Conservation (phyloP, 2,888 invertebrate genomes). For the Drosophila dives region DNA sequence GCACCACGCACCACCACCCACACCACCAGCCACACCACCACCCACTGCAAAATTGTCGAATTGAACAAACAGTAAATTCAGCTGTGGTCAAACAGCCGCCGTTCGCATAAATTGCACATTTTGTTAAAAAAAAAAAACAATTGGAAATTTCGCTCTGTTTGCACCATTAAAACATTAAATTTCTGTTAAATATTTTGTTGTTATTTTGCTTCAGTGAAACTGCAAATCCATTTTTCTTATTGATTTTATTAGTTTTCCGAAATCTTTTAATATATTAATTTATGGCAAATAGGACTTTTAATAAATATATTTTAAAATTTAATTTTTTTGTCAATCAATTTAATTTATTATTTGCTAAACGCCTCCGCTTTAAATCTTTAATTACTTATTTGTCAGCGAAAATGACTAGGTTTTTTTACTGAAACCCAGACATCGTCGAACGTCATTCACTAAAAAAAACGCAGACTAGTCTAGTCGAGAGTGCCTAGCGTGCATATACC, state of each 20-base stretch:
- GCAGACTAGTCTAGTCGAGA: background rate
- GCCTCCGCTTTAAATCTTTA: conserved; percentile 3
- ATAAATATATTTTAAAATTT: background rate
- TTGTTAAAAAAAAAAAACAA: conserved; percentile 38
- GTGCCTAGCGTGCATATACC: background rate
- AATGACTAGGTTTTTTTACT: conserved; percentile 55
- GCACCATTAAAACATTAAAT: conserved; percentile 45
- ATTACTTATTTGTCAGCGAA: conserved; percentile 53
- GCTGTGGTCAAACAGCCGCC: conserved; percentile 20
- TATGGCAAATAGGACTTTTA: background rate
- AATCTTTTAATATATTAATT: background rate
- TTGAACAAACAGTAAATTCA: conserved; percentile 32
- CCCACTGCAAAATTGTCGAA: conserved; percentile 16
- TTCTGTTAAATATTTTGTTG: conserved; percentile 33
- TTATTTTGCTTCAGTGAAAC: conserved; percentile 29
- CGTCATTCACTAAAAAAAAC: conserved; percentile 53
- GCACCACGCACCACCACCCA: background rate
- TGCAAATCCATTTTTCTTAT: conserved; percentile 43
- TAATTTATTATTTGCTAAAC: conserved; percentile 18
- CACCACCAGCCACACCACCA: background rate
- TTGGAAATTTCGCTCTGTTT: conserved; percentile 31
- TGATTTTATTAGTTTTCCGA: conserved; percentile 39
- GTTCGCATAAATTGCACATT: conserved; percentile 35
- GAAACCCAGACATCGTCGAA: conserved; percentile 47
- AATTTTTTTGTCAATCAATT: background rate